Percentiles rank a stretch among this genome's conserved stretches.
phyloP scores from a whole-genome alignment of 2,888 invertebrate species.

The Pheosia gnoma region DNA sequence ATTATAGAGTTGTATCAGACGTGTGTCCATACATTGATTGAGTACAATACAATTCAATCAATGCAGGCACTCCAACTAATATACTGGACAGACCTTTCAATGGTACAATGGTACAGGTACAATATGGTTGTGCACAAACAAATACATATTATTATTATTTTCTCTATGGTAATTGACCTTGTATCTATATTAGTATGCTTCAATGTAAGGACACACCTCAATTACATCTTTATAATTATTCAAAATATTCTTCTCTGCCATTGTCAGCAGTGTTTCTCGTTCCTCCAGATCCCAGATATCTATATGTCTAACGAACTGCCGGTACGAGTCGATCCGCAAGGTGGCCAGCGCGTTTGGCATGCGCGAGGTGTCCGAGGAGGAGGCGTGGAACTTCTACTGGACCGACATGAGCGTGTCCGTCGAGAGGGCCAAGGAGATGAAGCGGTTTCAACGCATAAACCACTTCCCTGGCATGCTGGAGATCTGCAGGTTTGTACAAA shows the following conservation, averaged over 20 bases:
- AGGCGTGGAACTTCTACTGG: constrained; percentile 96
- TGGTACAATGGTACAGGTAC: no score
- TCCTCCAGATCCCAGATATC: constrained; percentile 76
- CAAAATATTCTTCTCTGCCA: background rate
- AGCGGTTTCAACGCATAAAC: constrained; percentile 95
- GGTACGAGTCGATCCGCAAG: constrained; percentile 89
- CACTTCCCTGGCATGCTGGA: constrained; percentile 97
- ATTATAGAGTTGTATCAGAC: no score
- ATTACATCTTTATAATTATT: no score
- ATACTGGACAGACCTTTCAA: no score
- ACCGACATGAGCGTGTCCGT: constrained; percentile 94
- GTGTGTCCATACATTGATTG: no score
- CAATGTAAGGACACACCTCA: no score
- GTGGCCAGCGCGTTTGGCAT: constrained; percentile 89
- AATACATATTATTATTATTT: no score
- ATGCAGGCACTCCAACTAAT: no score
- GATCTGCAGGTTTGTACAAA: constrained; percentile 86
- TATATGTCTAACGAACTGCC: constrained; percentile 88
- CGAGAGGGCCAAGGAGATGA: constrained; percentile 95
- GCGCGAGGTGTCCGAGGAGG: constrained; percentile 90
- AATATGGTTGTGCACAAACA: no score
- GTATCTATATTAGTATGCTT: no score
- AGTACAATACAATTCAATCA: no score
- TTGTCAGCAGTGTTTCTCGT: constrained; percentile 9
- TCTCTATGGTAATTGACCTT: no score